These are phyloP conservation scores for Agelaius tricolor DNA, from an alignment of 2,113 vertebrate species.

Conservation along the genomic window DNA sequence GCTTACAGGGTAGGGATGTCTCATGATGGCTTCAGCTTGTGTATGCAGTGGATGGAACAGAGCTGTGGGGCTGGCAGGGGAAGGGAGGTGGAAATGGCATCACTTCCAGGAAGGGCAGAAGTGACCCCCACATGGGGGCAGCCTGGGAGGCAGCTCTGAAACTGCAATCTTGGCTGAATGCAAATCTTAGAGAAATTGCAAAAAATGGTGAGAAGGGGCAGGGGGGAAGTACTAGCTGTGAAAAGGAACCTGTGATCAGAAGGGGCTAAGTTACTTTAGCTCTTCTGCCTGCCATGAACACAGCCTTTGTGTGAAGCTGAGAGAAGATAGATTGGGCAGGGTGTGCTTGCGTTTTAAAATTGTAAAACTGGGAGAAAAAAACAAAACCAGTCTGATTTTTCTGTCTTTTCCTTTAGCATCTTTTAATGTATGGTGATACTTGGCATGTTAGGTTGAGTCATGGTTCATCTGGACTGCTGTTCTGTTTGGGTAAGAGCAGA, in stretches of 20 bases:
- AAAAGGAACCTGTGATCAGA: background rate
- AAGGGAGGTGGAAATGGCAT: background rate
- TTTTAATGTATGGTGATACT: background rate
- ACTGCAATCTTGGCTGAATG: background rate
- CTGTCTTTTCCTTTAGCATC: background rate
- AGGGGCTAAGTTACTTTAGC: background rate
- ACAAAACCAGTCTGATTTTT: rapidly evolving
- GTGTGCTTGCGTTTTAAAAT: background rate
- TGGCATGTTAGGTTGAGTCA: background rate
- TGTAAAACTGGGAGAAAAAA: background rate
- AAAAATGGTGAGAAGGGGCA: background rate
- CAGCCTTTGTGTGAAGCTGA: background rate
- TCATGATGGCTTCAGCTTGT: background rate
- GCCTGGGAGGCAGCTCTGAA: background rate
- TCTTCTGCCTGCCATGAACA: background rate
- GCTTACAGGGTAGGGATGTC: background rate
- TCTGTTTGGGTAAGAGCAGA: background rate
- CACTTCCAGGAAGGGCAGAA: background rate
- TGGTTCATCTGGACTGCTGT: rapidly evolving
- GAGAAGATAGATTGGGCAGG: background rate
- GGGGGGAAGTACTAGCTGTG: background rate
- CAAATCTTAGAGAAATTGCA: background rate
- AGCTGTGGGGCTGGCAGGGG: background rate
- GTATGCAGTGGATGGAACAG: background rate
- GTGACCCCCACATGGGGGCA: background rate